phyloP scores from a whole-genome alignment of 2,888 invertebrate species.

The Pterobdella sp. region DNA sequence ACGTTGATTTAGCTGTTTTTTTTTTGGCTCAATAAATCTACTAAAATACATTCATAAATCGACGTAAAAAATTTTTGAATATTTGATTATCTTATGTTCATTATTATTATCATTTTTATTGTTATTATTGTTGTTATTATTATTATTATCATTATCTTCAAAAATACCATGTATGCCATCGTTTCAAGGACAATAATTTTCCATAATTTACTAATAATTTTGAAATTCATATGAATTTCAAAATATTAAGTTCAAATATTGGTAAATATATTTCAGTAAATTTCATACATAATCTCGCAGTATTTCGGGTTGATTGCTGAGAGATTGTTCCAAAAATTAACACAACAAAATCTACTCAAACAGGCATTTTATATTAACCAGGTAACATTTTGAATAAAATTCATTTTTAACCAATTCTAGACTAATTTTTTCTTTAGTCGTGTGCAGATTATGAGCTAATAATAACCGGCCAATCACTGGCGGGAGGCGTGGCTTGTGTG shows the following conservation, averaged over 20 bases:
- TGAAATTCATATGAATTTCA: neutral
- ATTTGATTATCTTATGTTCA: neutral
- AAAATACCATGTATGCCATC: neutral
- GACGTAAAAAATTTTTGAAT: too few relatives aligned
- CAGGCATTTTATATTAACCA: slow-evolving; percentile 12
- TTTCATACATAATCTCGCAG: slow-evolving; percentile 11
- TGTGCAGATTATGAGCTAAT: slow-evolving; percentile 62
- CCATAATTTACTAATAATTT: neutral
- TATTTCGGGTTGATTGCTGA: slow-evolving; percentile 24
- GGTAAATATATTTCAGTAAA: neutral
- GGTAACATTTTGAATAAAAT: neutral
- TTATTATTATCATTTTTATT: neutral
- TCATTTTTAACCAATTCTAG: neutral
- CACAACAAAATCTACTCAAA: slow-evolving; percentile 15
- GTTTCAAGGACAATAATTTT: neutral
- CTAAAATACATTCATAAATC: too few relatives aligned
- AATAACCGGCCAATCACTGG: slow-evolving; percentile 78
- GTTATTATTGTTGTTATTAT: neutral
- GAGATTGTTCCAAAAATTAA: slow-evolving; percentile 16
- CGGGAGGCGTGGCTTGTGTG: slow-evolving; percentile 76
- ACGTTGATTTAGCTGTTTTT: too few relatives aligned
- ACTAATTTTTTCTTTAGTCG: neutral
- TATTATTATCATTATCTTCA: neutral
- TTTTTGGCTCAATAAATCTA: too few relatives aligned
- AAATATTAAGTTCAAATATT: neutral